Evolutionary conservation across 2,888 invertebrate genomes (phyloP), one percentile per base, ranked within the genome.

Genomic region (Thalpophila matura): DNA sequence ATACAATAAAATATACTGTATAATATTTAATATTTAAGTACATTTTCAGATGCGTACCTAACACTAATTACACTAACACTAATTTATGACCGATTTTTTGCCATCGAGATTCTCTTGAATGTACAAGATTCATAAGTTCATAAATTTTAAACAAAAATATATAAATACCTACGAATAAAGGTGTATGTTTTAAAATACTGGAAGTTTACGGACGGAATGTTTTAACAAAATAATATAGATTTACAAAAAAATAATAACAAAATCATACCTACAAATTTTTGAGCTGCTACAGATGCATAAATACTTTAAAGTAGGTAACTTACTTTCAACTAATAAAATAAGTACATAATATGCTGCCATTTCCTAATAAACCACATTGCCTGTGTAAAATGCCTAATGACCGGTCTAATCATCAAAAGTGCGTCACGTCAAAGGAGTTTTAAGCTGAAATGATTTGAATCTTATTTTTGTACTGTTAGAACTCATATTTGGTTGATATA

Each of bases 31-130:
- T 26, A 29, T 42, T 57, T 26, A 35, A 46, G 45, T 50, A 33
- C 14, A 24, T 45, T 22, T n/a, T 56, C 56, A 35, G 6, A 49
- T 42, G 1, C 4, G 10, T n/a, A n/a, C n/a, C 9, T 31, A 38
- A 65, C 3, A 14, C 7, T 18, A 27, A 6, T 7, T 40, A 16
- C 20, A 29, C 5, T 24, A 42, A 6, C 10, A 5, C 33, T 14
- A 49, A 7, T 29, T 43, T 29, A 4, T 47, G 29, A 54, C 7
- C 54, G 20, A 31, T 40, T 38, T 12, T 43, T 35, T 24, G 18
- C 7, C 6, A 29, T 7, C 6, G 64, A 63, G 72, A 71, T 68
- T 68, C 55, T n/a, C 40, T 20, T 35, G 14, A 4, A 9, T 22
- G 2, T 12, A 12, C 16, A 33, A 55, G 31, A 55, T 66, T 24